Percentiles rank a stretch among this genome's conserved stretches.
Conservation (phyloP, 2,888 invertebrate genomes). For the Pharmacophagus antenor region DNA sequence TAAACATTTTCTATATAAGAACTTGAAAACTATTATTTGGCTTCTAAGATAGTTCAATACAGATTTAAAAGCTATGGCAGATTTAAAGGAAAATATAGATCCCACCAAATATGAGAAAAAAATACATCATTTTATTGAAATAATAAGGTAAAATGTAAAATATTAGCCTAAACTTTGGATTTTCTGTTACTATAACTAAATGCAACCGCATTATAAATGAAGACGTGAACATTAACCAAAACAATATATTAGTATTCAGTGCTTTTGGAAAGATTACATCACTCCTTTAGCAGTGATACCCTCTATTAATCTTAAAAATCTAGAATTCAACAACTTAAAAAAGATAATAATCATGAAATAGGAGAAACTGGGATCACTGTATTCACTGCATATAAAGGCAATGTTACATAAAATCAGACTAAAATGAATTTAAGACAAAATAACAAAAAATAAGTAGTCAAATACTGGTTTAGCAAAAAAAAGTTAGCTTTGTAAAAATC, state of each 20-base stretch:
- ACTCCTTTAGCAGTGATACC: constrained; percentile 67
- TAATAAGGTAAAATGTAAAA: constrained; percentile 46
- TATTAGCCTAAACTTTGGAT: constrained; percentile 80
- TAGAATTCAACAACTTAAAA: constrained; percentile 52
- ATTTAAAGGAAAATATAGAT: constrained; percentile 26
- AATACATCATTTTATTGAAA: constrained; percentile 49
- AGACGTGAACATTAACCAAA: constrained; percentile 66
- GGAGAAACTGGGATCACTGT: constrained; percentile 53
- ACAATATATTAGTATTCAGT: constrained; percentile 69
- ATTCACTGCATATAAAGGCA: constrained; percentile 65
- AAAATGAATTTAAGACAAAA: constrained; percentile 75
- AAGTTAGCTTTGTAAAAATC: constrained; percentile 77
- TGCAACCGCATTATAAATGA: constrained; percentile 72
- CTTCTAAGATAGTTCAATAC: constrained; percentile 30
- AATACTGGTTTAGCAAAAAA: constrained; percentile 81
- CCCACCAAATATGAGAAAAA: constrained; percentile 42
- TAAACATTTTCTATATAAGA: constrained; percentile 16
- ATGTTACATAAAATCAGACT: constrained; percentile 64
- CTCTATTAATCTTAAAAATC: constrained; percentile 48
- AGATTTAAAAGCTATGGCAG: constrained; percentile 34
- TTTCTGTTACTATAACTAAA: constrained; percentile 79
- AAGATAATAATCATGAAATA: constrained; percentile 51
- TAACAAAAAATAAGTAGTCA: constrained; percentile 72
- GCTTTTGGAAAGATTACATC: constrained; percentile 74
- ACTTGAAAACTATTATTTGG: constrained; percentile 28